Percentiles rank a stretch among this genome's conserved stretches.
Evolutionary conservation across 2,113 vertebrate species (phyloP).

Genomic region (Candoia aspera): DNA sequence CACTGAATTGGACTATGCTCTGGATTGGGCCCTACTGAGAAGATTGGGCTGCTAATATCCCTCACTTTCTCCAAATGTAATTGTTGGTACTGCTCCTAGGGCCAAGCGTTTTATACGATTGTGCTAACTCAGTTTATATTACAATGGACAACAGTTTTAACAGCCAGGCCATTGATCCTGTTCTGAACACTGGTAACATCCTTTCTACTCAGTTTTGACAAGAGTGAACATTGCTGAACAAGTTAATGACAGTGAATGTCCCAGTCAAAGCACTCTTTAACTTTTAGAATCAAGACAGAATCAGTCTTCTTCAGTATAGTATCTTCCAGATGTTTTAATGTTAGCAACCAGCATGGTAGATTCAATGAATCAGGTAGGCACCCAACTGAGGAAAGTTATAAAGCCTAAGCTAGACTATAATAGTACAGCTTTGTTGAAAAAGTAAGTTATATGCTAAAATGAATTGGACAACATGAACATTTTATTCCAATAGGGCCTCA

Average conservation of each 20-base stretch:
- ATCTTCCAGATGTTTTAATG: background rate
- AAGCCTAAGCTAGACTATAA: background rate
- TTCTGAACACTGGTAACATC: background rate
- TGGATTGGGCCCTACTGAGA: background rate
- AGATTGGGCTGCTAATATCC: background rate
- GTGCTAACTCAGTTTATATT: background rate
- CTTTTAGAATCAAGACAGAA: background rate
- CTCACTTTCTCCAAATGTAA: background rate
- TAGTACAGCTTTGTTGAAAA: slow-evolving; percentile 26
- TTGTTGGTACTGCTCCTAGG: background rate
- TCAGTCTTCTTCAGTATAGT: background rate
- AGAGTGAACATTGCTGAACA: background rate
- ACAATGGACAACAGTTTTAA: background rate
- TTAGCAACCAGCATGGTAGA: background rate
- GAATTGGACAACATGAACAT: slow-evolving; percentile 53
- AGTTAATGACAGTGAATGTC: background rate
- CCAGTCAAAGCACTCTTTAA: background rate
- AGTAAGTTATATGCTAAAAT: slow-evolving; percentile 63
- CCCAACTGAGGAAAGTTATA: background rate
- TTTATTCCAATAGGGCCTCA: slow-evolving; percentile 57
- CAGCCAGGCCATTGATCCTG: background rate
- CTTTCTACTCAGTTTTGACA: background rate
- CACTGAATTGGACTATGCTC: background rate
- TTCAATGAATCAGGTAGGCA: background rate
- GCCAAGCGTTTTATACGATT: background rate